Percentiles rank a stretch among this genome's conserved stretches.
These are phyloP conservation scores for Tenthredo scrophulariae DNA, from an alignment of 2,888 invertebrate species.

Conservation along the genomic window DNA sequence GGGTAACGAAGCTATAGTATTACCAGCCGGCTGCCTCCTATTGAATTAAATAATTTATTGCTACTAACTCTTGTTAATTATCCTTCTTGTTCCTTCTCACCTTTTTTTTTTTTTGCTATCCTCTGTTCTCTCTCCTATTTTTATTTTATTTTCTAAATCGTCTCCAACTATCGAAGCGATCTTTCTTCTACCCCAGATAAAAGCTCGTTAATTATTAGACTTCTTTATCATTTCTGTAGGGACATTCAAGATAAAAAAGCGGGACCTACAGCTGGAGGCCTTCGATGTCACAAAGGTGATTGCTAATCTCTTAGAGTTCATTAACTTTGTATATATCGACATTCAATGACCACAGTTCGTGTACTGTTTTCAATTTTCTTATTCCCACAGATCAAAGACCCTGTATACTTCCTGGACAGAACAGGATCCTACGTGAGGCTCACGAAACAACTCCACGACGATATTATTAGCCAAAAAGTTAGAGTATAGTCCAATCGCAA, in stretches of 20 bases:
- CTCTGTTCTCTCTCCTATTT: background rate
- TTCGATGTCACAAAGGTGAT: conserved; percentile 87
- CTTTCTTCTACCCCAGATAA: background rate
- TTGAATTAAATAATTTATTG: conserved; percentile 47
- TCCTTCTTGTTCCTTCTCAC: background rate
- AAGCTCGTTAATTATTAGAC: background rate
- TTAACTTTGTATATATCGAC: conserved; percentile 76
- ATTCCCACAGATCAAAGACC: conserved; percentile 82
- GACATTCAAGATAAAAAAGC: conserved; percentile 96
- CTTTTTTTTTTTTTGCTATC: background rate
- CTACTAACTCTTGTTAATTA: conserved; percentile 14
- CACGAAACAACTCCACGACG: conserved; percentile 82
- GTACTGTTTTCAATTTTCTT: background rate
- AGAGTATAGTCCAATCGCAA: conserved; percentile 60
- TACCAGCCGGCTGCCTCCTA: background rate
- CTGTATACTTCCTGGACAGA: conserved; percentile 85
- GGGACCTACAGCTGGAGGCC: conserved; percentile 91
- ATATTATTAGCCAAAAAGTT: conserved; percentile 77
- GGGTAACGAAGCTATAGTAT: conserved; percentile 76
- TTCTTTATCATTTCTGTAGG: conserved; percentile 78
- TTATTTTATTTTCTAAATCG: no score
- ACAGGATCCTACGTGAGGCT: conserved; percentile 82
- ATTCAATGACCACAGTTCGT: background rate
- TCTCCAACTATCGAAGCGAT: background rate
- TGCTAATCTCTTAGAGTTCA: conserved; percentile 84